These are phyloP conservation scores for Enhydra lutris DNA, from an alignment of 2,113 vertebrate genomes.

Conservation along the genomic window DNA sequence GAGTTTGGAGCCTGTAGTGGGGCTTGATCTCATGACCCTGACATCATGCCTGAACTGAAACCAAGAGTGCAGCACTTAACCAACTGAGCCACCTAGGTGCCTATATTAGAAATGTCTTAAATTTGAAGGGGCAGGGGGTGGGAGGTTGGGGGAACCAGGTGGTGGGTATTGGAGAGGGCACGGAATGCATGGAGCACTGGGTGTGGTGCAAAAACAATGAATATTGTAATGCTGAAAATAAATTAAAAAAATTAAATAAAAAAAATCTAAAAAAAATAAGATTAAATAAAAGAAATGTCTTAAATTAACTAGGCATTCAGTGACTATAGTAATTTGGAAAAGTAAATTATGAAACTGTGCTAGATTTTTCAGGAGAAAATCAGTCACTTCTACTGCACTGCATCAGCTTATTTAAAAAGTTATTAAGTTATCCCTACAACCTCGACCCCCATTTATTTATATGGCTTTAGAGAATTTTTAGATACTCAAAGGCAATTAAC, in stretches of 20 bases:
- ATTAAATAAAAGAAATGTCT: not conserved
- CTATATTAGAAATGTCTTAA: not conserved
- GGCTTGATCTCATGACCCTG: not conserved
- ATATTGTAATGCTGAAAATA: no score
- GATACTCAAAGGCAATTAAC: constrained; percentile 50
- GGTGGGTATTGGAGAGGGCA: no score
- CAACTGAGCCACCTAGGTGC: not conserved
- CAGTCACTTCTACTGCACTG: not conserved
- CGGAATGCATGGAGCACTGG: no score
- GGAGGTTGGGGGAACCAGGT: no score
- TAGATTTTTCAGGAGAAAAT: constrained; percentile 32
- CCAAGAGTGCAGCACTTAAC: not conserved
- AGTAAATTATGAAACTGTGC: constrained; percentile 18
- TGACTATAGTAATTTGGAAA: constrained; percentile 2
- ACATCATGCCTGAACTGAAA: not conserved
- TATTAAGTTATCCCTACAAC: constrained; percentile 26
- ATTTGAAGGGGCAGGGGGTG: not conserved
- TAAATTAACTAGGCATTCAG: constrained; percentile 15
- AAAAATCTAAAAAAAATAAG: no score
- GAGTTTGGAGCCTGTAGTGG: not conserved
- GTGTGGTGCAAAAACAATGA: no score
- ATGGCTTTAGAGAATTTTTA: constrained; percentile 12
- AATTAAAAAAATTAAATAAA: no score
- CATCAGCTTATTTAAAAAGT: constrained; percentile 16
- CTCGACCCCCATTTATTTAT: not conserved